Evolutionary conservation across 64 coral and sea anemone genomes (phyloP).

Genomic region (Actinia tenebrosa): DNA sequence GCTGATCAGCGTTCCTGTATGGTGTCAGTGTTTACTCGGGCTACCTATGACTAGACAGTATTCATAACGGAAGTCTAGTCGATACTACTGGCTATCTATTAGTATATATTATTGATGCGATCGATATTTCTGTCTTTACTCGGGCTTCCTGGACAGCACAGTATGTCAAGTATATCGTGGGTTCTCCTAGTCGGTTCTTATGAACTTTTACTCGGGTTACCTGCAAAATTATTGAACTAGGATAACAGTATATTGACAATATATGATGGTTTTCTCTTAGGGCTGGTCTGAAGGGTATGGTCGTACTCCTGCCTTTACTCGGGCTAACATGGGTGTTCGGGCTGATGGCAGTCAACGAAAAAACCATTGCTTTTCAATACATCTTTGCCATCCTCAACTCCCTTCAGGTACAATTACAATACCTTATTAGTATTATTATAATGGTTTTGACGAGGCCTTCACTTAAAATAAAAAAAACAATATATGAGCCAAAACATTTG

Average conservation of each 20-base stretch:
- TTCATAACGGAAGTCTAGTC: too few species aligned
- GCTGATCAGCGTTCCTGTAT: too few species aligned
- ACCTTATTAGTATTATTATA: too few species aligned
- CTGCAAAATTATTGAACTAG: not conserved
- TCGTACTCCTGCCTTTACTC: constrained; percentile 75
- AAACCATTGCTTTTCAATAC: constrained; percentile 90
- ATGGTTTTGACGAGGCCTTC: not conserved
- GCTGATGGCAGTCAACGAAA: constrained; percentile 73
- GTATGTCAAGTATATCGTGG: too few species aligned
- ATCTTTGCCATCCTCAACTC: constrained; percentile 96
- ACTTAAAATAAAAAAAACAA: too few species aligned
- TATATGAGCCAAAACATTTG: too few species aligned
- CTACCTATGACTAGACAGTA: too few species aligned
- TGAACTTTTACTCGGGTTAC: not conserved
- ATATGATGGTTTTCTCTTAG: constrained; percentile 5
- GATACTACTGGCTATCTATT: too few species aligned
- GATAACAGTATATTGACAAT: too few species aligned
- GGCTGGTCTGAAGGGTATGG: constrained; percentile 85
- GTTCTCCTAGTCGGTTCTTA: not conserved
- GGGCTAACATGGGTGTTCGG: constrained; percentile 97
- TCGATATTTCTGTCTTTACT: too few species aligned
- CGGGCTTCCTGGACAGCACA: too few species aligned
- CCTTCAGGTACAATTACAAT: constrained; percentile 64
- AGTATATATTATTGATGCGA: too few species aligned
- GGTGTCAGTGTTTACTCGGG: not conserved